A percentile compares a stretch with the other conserved stretches of the same genome.
Evolutionary conservation across 2,797 vertebrate genomes (phyloP).

Genomic region (Enteromius argenteus): DNA sequence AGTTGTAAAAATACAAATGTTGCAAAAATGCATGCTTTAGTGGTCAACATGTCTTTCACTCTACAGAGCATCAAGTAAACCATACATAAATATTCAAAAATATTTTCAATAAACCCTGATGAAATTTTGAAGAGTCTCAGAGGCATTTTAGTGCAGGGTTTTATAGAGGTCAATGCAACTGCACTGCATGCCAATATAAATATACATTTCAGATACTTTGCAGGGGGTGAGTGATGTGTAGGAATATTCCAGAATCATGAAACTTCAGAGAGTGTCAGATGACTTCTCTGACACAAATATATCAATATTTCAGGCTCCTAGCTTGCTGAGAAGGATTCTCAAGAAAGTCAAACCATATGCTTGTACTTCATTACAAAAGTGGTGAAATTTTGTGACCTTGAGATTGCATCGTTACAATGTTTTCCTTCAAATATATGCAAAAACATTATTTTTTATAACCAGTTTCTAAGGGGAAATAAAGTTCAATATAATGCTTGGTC

Average conservation of each 20-base stretch:
- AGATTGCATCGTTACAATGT: background rate
- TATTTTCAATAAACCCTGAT: slow-evolving; percentile 3
- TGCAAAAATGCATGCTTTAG: background rate
- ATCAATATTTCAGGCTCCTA: slow-evolving; percentile 2
- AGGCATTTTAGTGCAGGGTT: background rate
- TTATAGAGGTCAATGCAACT: slow-evolving; percentile 8
- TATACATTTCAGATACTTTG: slow-evolving; percentile 15
- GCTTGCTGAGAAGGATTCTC: background rate
- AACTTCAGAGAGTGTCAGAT: background rate
- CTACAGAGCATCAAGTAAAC: background rate
- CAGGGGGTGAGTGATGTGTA: slow-evolving; percentile 2
- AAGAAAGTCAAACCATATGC: background rate
- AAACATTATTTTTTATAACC: background rate
- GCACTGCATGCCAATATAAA: background rate
- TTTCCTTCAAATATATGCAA: background rate
- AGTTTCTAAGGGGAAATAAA: background rate
- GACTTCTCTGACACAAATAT: background rate
- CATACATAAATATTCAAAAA: slow-evolving; percentile 1
- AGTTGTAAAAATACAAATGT: background rate
- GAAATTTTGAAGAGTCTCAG: background rate
- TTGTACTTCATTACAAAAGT: background rate
- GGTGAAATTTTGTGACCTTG: background rate
- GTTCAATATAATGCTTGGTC: background rate
- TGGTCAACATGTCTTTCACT: background rate
- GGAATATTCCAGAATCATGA: background rate